These are phyloP conservation scores for Leucophenga varia DNA, from an alignment of 1,140 invertebrate genomes.

Conservation along the genomic window DNA sequence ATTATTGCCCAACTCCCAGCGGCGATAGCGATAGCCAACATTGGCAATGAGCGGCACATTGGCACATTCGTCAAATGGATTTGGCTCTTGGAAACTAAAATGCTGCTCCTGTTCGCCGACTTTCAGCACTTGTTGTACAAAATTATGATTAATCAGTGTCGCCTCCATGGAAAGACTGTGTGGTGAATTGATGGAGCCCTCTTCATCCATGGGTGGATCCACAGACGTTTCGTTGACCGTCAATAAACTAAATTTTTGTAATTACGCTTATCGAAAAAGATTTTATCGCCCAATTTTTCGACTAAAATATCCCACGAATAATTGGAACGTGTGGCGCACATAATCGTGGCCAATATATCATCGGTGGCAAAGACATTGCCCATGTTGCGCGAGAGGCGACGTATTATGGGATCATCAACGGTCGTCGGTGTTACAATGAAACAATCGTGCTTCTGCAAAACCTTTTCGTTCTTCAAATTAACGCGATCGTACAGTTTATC, in stretches of 20 bases:
- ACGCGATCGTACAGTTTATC: slow-evolving; percentile 96
- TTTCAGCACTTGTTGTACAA: slow-evolving; percentile 91
- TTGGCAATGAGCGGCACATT: slow-evolving; percentile 91
- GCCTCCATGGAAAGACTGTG: slow-evolving; percentile 95
- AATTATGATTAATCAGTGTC: slow-evolving; percentile 99
- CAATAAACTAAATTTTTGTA: slow-evolving; percentile 94
- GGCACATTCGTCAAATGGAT: slow-evolving; percentile 93
- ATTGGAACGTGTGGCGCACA: slow-evolving; percentile 96
- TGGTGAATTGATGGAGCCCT: slow-evolving; percentile 91
- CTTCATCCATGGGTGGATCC: slow-evolving; percentile 95
- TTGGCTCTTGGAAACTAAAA: slow-evolving; percentile 86
- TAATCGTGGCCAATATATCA: slow-evolving; percentile 95
- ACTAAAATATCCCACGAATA: slow-evolving; percentile 99
- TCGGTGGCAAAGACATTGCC: slow-evolving; percentile 99
- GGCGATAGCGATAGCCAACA: slow-evolving; percentile 94
- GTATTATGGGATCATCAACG: slow-evolving; percentile 96
- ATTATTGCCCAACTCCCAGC: slow-evolving; percentile 94
- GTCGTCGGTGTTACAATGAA: slow-evolving; percentile 97
- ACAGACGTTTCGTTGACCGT: slow-evolving; percentile 98
- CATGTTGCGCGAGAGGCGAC: slow-evolving; percentile 86
- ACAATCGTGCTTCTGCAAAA: slow-evolving; percentile 88
- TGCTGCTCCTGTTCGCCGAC: slow-evolving; percentile 71
- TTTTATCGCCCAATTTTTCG: slow-evolving; percentile 91
- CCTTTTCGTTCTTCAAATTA: slow-evolving; percentile 93
- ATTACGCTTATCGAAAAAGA: slow-evolving; percentile 98